A percentile compares a stretch with the other conserved stretches of the same genome.
phyloP scores from a whole-genome alignment of 2,797 vertebrate species.

The Microhierax caerulescens region DNA sequence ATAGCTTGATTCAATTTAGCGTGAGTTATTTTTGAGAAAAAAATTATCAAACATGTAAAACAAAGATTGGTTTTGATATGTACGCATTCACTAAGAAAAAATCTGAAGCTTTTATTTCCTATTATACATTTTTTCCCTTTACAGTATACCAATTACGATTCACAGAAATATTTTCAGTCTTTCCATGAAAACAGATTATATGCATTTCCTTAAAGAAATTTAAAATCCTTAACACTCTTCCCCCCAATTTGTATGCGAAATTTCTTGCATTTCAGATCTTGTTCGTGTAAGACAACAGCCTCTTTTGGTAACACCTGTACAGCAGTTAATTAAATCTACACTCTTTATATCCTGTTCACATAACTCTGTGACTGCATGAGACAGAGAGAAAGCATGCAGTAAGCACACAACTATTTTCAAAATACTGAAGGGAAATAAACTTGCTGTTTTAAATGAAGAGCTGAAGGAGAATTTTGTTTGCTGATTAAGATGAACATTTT shows the following conservation, averaged over 20 bases:
- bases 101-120: background rate
- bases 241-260: background rate
- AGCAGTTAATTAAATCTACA: background rate
- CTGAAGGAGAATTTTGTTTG: background rate
- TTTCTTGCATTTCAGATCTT: background rate
- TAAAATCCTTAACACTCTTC: background rate
- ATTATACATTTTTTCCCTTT: background rate
- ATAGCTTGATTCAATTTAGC: conserved; percentile 29
- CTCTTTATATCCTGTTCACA: background rate
- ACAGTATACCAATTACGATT: background rate
- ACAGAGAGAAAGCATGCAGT: background rate
- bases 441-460: background rate
- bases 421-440: background rate
- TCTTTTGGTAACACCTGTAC: background rate
- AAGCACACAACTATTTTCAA: background rate
- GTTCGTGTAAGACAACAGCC: background rate
- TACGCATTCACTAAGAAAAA: background rate
- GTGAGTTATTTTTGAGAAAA: background rate
- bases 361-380: background rate
- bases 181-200: background rate
- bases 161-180: background rate
- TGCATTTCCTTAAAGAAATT: background rate
- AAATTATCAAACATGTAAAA: background rate
- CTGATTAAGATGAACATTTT: background rate
- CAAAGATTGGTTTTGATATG: background rate